phyloP scores from a whole-genome alignment of 2,888 invertebrate genomes.

The Actias luna region DNA sequence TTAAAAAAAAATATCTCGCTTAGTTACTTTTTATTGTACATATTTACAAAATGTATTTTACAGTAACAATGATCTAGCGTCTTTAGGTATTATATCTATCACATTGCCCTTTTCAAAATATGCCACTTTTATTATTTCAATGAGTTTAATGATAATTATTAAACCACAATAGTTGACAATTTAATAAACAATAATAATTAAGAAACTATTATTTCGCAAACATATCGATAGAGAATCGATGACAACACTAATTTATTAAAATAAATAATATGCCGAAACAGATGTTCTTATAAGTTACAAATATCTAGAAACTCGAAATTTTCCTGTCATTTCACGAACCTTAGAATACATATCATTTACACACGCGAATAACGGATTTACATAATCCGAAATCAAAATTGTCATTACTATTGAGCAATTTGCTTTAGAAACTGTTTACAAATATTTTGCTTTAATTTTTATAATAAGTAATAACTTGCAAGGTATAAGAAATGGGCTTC shows the following conservation, averaged over 20 bases:
- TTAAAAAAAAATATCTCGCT: constrained; percentile 72
- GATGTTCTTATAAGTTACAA: constrained; percentile 18
- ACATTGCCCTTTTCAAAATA: constrained; percentile 61
- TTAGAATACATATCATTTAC: not conserved
- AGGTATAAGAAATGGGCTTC: constrained; percentile 16
- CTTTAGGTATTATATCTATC: constrained; percentile 80
- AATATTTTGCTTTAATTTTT: not conserved
- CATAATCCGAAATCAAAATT: too few species aligned
- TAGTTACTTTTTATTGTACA: constrained; percentile 78
- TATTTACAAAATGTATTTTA: constrained; percentile 80
- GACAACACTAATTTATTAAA: constrained; percentile 38
- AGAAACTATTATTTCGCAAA: constrained; percentile 59
- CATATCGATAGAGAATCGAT: constrained; percentile 46
- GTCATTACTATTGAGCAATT: too few species aligned
- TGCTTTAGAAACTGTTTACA: not conserved
- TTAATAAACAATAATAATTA: constrained; percentile 7
- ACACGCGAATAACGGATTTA: too few species aligned
- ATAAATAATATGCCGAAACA: constrained; percentile 33
- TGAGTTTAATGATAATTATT: constrained; percentile 21
- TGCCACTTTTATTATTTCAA: constrained; percentile 25
- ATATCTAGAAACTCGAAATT: constrained; percentile 3
- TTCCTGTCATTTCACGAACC: constrained; percentile 10
- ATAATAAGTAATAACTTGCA: constrained; percentile 32
- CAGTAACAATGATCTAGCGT: constrained; percentile 81
- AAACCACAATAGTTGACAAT: not conserved